Evolutionary conservation across 2,888 invertebrate genomes (phyloP), one percentile per base, ranked within the genome.

Genomic region (Macaria notata): DNA sequence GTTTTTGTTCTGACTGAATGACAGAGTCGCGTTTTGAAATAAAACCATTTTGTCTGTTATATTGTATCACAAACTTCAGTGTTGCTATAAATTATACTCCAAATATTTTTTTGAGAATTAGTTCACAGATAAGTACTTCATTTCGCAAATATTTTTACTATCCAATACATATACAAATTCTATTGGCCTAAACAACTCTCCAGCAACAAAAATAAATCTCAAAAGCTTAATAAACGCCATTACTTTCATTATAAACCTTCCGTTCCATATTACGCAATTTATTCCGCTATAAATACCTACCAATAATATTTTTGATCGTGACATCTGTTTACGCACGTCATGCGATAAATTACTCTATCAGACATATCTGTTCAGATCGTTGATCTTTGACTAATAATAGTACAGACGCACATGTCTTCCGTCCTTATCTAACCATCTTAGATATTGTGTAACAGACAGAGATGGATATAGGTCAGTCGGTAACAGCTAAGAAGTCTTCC

Each of bases 301-400:
- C 4, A n/a, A 41, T n/a, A 46, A 54, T 50, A 54, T 54, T 54
- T 58, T 43, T 41, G 43, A 47, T 46, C 39, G 31, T 9, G 38
- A 52, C 56, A 56, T 48, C 49, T 31, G 41, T 45, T 58, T 41
- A 44, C 46, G 30, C 36, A 53, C 58, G 58, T 54, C 58, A 58
- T 49, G n/a, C 7, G 42, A 54, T 54, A 54, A 50, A 49, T 42
- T 44, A 56, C 49, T 50, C 30, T 43, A 54, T 49, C 48, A 44
- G 49, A 53, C 48, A 44, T 43, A 53, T 52, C 61, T 49, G 48
- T 48, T 46, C 19, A 47, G 61, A 61, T 46, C 61, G 57, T 52
- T 61, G 61, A 61, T 61, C 61, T 55, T 48, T 54, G 50, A 29
- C 55, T 61, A 61, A 49, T 49, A 41, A 50, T 58, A 61, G 55